phyloP scores from a whole-genome alignment of 2,113 vertebrate genomes.

The Sander lucioperca region DNA sequence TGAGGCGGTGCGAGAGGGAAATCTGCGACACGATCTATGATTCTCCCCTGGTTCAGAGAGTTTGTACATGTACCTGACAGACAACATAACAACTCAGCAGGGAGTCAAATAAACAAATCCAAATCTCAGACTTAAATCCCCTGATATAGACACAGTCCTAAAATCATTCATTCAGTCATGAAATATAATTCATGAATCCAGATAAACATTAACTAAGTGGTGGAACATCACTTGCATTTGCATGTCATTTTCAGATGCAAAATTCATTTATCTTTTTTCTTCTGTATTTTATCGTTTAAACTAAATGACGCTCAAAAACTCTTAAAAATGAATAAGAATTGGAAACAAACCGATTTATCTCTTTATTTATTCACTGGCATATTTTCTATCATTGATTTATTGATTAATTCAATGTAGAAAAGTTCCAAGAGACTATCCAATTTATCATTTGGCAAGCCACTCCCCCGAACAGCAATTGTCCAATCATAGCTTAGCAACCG shows the following conservation, averaged over 20 bases:
- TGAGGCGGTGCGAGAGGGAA: constrained; percentile 35
- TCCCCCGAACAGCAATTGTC: background rate
- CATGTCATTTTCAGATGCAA: constrained; percentile 26
- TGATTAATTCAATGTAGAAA: background rate
- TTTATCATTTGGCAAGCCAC: background rate
- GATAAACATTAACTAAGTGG: background rate
- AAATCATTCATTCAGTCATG: constrained; percentile 28
- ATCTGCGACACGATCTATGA: constrained; percentile 38
- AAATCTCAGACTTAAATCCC: constrained; percentile 15
- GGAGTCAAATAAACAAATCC: constrained; percentile 52
- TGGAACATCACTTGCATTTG: constrained; percentile 16
- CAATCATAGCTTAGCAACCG: constrained; percentile 14
- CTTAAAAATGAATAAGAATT: background rate
- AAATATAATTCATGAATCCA: constrained; percentile 26
- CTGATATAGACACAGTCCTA: constrained; percentile 4
- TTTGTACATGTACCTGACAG: constrained; percentile 68
- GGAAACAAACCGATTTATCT: background rate
- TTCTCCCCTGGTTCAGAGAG: constrained; percentile 56
- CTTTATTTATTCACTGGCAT: background rate
- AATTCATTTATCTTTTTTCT: background rate
- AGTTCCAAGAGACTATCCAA: background rate
- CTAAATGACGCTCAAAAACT: background rate
- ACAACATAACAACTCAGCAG: constrained; percentile 47
- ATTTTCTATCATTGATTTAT: constrained; percentile 1
- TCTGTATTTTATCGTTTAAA: background rate